Evolutionary conservation across 2,797 vertebrate species (phyloP).

Genomic region (Podarcis lilfordi): DNA sequence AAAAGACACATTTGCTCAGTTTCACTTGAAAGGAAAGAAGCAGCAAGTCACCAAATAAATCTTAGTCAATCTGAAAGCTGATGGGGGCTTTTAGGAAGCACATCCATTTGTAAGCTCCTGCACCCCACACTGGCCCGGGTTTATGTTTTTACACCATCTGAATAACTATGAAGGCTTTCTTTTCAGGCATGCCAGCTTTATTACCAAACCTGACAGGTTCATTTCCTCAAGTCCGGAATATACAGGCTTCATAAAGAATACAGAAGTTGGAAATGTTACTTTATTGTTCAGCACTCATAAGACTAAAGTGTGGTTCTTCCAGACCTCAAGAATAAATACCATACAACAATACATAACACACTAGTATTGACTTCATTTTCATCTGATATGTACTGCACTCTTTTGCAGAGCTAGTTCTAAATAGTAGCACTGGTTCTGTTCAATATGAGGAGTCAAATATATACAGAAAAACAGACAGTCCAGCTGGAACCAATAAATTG

Average conservation of each 20-base stretch:
- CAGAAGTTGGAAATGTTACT: no score
- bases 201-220: neutral
- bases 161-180: neutral
- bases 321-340: neutral
- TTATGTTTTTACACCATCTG: no score
- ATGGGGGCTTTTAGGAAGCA: neutral
- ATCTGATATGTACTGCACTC: neutral
- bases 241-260: neutral
- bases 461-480: neutral
- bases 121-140: no score
- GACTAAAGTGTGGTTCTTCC: neutral
- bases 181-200: neutral
- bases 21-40: neutral
- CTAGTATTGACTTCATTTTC: neutral
- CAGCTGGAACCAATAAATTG: neutral
- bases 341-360: neutral
- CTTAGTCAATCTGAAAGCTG: neutral
- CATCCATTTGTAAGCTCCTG: neutral
- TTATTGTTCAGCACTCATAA: neutral
- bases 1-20: neutral
- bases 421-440: neutral
- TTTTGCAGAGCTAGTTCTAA: neutral
- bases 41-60: neutral
- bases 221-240: neutral
- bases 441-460: neutral